phyloP scores from a whole-genome alignment of 2,888 invertebrate species.

The Gastrophysa polygoni region DNA sequence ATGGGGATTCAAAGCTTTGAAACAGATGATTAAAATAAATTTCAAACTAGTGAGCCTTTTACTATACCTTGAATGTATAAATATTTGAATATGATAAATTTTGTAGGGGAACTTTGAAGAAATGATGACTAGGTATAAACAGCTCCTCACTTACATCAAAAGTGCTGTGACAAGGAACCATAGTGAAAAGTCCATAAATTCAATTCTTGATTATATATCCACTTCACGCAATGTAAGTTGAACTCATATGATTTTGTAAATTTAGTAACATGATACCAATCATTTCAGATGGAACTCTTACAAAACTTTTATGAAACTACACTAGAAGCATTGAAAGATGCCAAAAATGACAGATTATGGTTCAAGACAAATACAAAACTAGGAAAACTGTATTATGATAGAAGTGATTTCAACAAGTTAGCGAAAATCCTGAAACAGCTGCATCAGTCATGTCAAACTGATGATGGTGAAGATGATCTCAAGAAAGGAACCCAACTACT shows the following conservation, averaged over 20 bases:
- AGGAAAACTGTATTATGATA: conserved; percentile 97
- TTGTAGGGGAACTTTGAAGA: conserved; percentile 84
- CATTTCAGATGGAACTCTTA: conserved; percentile 87
- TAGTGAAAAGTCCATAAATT: conserved; percentile 99
- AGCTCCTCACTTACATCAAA: conserved; percentile 96
- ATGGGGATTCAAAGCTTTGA: conserved; percentile 99
- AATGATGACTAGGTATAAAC: conserved; percentile 76
- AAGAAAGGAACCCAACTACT: conserved; percentile 97
- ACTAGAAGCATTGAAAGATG: conserved; percentile 92
- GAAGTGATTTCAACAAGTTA: conserved; percentile 91
- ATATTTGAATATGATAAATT: neutral
- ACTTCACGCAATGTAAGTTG: conserved; percentile 94
- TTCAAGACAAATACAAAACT: conserved; percentile 99
- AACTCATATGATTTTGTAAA: neutral
- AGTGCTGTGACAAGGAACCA: conserved; percentile 99
- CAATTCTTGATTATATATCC: conserved; percentile 98
- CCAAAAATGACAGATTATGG: conserved; percentile 98
- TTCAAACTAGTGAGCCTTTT: conserved; percentile 81
- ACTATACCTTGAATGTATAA: conserved; percentile 45
- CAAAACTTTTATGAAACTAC: conserved; percentile 99
- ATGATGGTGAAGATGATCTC: conserved; percentile 96
- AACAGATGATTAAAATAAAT: conserved; percentile 99
- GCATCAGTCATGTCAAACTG: conserved; percentile 97
- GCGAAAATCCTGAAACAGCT: conserved; percentile 97
- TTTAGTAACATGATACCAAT: neutral